These are phyloP conservation scores for Catagonus wagneri DNA, from an alignment of 2,113 vertebrate species.

Conservation along the genomic window DNA sequence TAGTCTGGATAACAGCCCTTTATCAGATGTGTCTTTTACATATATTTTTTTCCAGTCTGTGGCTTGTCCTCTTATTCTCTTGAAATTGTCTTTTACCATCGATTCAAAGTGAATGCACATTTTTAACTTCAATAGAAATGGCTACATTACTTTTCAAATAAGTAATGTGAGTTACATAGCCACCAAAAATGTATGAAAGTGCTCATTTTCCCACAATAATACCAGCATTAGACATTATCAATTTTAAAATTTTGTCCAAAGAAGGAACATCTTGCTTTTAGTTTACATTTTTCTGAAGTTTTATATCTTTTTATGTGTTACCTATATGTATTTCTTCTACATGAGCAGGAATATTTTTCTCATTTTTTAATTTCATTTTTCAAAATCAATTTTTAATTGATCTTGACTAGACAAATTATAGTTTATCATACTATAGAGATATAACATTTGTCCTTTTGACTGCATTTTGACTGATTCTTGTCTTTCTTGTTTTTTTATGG, in stretches of 20 bases:
- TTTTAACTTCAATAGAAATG: conserved; percentile 1
- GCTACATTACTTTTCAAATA: neutral
- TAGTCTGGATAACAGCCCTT: neutral
- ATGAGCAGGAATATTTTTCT: neutral
- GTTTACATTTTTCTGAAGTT: neutral
- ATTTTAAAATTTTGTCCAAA: neutral
- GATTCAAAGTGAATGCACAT: neutral
- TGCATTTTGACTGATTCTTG: neutral
- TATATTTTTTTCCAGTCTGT: neutral
- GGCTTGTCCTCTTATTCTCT: neutral
- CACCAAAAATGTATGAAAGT: neutral
- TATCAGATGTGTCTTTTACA: neutral
- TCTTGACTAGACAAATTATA: neutral
- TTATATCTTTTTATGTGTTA: neutral
- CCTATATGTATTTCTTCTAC: neutral
- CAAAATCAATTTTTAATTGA: no score
- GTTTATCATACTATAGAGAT: neutral
- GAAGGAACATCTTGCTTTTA: neutral
- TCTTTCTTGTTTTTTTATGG: neutral
- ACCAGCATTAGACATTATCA: neutral
- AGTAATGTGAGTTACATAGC: neutral
- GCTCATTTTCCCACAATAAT: neutral
- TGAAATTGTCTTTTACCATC: neutral
- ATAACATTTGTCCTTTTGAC: neutral
- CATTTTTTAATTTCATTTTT: neutral